Conservation (phyloP, 2,888 invertebrate species). For the Sabellastarte sp. region DNA sequence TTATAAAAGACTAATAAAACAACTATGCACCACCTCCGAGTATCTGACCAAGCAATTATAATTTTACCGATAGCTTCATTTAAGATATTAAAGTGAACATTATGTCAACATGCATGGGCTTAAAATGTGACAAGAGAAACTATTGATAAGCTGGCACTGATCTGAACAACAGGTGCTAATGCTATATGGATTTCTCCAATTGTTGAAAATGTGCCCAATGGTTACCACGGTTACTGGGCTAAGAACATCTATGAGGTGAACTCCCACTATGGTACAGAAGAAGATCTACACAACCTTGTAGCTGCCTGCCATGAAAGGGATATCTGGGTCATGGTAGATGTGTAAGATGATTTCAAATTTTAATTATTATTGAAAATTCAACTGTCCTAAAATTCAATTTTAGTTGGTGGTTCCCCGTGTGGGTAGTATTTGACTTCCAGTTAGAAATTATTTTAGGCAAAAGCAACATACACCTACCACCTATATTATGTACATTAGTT, state of each 20-base stretch:
- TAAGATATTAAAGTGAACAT: background rate
- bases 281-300: slow-evolving; percentile 29
- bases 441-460: too few relatives aligned
- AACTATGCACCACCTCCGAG: too few relatives aligned
- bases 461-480: too few relatives aligned
- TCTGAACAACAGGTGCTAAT: slow-evolving; percentile 25
- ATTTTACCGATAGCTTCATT: background rate
- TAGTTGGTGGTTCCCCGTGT: background rate
- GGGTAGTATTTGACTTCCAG: too few relatives aligned
- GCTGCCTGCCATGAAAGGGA: slow-evolving; percentile 30
- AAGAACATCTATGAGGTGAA: slow-evolving; percentile 31
- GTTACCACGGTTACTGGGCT: slow-evolving; percentile 39
- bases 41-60: too few relatives aligned
- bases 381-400: background rate
- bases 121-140: background rate
- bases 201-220: slow-evolving; percentile 26
- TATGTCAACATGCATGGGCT: background rate
- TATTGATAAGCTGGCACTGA: background rate
- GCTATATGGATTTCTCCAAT: slow-evolving; percentile 40
- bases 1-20: too few relatives aligned
- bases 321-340: slow-evolving; percentile 39
- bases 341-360: too few relatives aligned
- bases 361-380: background rate
- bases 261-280: slow-evolving; percentile 28
- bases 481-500: too few relatives aligned